A percentile compares a stretch with the other conserved stretches of the same genome.
Conservation (phyloP, 2,797 vertebrate genomes). For the Argya squamiceps region DNA sequence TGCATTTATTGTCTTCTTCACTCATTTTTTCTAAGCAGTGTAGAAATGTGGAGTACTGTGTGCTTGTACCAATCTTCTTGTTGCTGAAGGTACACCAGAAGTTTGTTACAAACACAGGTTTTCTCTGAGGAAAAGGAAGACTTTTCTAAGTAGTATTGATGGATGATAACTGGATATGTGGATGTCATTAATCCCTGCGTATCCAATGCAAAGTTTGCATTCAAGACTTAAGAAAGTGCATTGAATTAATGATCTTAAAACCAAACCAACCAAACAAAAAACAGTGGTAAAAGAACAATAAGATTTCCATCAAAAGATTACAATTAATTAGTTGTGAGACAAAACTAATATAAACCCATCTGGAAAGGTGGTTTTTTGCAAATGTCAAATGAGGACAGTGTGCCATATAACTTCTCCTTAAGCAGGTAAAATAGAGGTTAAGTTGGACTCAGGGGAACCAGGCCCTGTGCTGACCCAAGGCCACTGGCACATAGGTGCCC, state of each 20-base stretch:
- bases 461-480: not conserved
- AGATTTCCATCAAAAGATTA: not conserved
- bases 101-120: not conserved
- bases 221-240: not conserved
- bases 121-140: not conserved
- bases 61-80: not conserved
- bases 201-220: not conserved
- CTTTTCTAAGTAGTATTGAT: not conserved
- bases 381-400: not conserved
- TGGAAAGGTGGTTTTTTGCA: not conserved
- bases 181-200: not conserved
- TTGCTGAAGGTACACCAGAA: not conserved
- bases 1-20: not conserved
- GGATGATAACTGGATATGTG: not conserved
- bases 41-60: not conserved
- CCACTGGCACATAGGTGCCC: not conserved
- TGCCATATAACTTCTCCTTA: not conserved
- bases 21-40: not conserved
- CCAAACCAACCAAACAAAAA: not conserved
- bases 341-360: not conserved
- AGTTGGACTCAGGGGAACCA: not conserved
- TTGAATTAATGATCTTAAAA: not conserved
- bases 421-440: slow-evolving; percentile 7
- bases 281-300: not conserved
- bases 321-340: not conserved